phyloP scores from a whole-genome alignment of 2,888 invertebrate species.

The Leptopilina drosophilae region DNA sequence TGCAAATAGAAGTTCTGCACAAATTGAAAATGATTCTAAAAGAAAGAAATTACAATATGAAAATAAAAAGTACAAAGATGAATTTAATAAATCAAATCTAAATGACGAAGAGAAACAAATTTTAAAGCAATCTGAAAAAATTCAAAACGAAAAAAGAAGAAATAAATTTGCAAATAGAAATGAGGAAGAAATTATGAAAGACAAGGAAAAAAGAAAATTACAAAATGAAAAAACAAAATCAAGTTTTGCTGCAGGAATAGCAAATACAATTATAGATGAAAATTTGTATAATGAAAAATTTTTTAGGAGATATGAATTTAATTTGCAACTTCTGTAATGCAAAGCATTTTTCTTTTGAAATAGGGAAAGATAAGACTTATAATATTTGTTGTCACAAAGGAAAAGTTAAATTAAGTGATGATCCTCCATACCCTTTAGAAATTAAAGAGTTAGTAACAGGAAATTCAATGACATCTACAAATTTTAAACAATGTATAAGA shows the following conservation, averaged over 20 bases:
- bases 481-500: conserved; percentile 8
- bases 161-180: neutral
- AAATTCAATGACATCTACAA: neutral
- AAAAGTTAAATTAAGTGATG: neutral
- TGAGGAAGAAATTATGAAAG: neutral
- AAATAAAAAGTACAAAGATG: neutral
- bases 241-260: neutral
- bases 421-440: neutral
- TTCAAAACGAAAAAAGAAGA: conserved; percentile 1
- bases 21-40: too few species aligned
- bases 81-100: neutral
- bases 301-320: conserved; percentile 6
- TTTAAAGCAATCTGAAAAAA: neutral
- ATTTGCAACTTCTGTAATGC: conserved; percentile 23
- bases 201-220: neutral
- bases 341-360: conserved; percentile 24
- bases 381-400: neutral
- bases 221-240: too few species aligned
- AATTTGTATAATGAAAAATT: conserved; percentile 5
- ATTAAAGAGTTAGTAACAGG: neutral
- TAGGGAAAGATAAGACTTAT: neutral
- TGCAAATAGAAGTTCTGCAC: too few species aligned
- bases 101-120: neutral
- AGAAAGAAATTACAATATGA: too few species aligned
- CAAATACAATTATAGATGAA: conserved; percentile 2